Conservation (phyloP, 2,888 invertebrate species). For the Xestoiulus laeticollis region DNA sequence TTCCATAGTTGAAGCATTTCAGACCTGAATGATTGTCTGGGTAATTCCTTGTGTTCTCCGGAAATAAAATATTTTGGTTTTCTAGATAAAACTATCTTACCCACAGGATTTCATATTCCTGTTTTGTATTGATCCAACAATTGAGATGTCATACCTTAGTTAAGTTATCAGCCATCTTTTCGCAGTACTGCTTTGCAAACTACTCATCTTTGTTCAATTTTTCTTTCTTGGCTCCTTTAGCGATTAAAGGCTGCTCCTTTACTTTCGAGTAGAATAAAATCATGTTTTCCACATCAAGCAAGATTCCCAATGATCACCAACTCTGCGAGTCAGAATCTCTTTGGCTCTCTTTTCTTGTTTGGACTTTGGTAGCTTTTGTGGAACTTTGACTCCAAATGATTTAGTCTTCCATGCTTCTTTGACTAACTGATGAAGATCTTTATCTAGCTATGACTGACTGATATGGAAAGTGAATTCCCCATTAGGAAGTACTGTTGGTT, state of each 20-base stretch:
- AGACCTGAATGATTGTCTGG: not conserved
- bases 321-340: not conserved
- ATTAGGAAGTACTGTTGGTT: no score
- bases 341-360: not conserved
- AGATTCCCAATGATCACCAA: not conserved
- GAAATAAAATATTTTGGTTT: not conserved
- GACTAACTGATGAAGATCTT: not conserved
- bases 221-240: not conserved
- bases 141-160: not conserved
- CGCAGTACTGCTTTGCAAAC: not conserved
- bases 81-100: not conserved
- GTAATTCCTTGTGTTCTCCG: not conserved
- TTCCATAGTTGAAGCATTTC: not conserved
- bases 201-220: not conserved
- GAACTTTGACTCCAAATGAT: not conserved
- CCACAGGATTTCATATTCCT: not conserved
- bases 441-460: not conserved
- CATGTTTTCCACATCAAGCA: not conserved
- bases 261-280: not conserved
- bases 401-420: not conserved
- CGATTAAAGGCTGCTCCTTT: not conserved
- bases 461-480: not conserved
- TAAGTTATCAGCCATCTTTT: not conserved
- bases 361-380: not conserved
- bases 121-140: not conserved